Evolutionary conservation across 2,888 invertebrate species (phyloP).

Genomic region (Eudasyphora cyanicolor): DNA sequence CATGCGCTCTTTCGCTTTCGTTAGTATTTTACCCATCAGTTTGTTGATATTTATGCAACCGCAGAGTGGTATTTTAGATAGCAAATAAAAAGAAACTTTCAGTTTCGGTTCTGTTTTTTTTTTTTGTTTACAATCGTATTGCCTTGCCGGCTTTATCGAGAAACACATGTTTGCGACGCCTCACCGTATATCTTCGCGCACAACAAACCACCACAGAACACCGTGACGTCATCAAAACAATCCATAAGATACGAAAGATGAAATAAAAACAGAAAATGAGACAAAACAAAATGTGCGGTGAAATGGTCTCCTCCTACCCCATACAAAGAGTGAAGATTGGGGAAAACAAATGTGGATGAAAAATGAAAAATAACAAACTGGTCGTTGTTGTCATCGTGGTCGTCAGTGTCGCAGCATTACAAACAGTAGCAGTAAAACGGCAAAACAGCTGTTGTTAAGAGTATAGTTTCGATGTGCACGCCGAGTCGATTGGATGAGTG

Average conservation of each 20-base stretch:
- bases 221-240: constrained; percentile 19
- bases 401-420: not conserved
- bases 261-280: constrained; percentile 34
- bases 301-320: too few species aligned
- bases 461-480: constrained; percentile 34
- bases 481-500: constrained; percentile 30
- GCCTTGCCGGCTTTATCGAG: constrained; percentile 44
- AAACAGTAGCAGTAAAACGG: not conserved
- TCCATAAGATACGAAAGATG: constrained; percentile 19
- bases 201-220: not conserved
- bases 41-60: too few species aligned
- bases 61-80: not conserved
- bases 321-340: not conserved
- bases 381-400: too few species aligned
- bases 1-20: constrained; percentile 6
- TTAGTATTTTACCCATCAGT: constrained; percentile 33
- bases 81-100: not conserved
- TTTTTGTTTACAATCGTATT: constrained; percentile 36
- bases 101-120: constrained; percentile 10
- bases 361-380: not conserved
- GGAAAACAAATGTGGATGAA: not conserved
- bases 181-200: not conserved
- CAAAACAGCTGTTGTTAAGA: constrained; percentile 55
- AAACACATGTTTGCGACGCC: constrained; percentile 8
- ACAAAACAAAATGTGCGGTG: not conserved